phyloP scores from a whole-genome alignment of 2,113 vertebrate genomes.

The Pleuronectes platessa region DNA sequence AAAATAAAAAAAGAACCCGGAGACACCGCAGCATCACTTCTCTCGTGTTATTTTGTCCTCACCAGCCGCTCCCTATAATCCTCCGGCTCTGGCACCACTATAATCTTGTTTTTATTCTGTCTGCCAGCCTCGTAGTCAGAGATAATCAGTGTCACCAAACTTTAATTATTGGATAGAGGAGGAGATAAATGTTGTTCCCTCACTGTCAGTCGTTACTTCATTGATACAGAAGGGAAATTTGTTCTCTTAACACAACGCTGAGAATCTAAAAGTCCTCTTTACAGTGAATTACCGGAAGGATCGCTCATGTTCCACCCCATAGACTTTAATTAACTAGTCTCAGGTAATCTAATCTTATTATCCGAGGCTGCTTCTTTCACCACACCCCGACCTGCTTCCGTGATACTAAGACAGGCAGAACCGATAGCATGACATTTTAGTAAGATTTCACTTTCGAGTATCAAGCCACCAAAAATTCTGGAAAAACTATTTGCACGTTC shows the following conservation, averaged over 20 bases:
- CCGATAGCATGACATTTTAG: conserved; percentile 3
- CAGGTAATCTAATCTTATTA: conserved; percentile 75
- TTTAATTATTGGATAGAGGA: conserved; percentile 66
- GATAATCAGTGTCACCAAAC: conserved; percentile 62
- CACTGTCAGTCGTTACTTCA: conserved; percentile 45
- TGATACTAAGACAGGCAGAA: conserved; percentile 22
- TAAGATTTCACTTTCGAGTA: background rate
- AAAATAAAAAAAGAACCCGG: no score
- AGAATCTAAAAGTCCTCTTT: conserved; percentile 42
- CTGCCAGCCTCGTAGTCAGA: conserved; percentile 42
- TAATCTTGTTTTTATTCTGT: conserved; percentile 51
- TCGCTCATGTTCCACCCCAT: conserved; percentile 75
- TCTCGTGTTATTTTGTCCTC: conserved; percentile 38
- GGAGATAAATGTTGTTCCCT: conserved; percentile 51
- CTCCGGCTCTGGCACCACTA: conserved; percentile 28
- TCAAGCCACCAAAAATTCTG: no score
- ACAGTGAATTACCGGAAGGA: conserved; percentile 67
- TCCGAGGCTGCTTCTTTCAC: conserved; percentile 36
- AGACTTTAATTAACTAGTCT: conserved; percentile 78
- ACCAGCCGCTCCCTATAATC: conserved; percentile 42
- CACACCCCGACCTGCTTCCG: conserved; percentile 52
- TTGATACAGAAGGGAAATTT: conserved; percentile 41
- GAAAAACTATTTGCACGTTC: conserved; percentile 34
- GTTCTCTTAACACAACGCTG: conserved; percentile 34
- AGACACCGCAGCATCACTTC: conserved; percentile 21